A percentile compares a stretch with the other conserved stretches of the same genome.
phyloP scores from a whole-genome alignment of 2,888 invertebrate genomes.

The Rhagophthalmus giganteus region DNA sequence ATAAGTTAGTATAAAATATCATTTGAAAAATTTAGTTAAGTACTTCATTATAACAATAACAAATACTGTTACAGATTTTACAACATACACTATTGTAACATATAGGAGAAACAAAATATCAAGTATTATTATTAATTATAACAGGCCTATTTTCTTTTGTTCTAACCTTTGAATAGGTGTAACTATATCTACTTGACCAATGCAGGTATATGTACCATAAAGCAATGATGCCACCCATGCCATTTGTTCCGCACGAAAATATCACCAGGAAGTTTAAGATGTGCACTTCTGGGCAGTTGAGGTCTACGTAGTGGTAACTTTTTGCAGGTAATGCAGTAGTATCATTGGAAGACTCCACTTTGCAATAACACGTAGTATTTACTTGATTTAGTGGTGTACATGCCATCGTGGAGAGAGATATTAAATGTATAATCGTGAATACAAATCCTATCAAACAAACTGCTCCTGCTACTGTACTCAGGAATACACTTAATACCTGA shows the following conservation, averaged over 20 bases:
- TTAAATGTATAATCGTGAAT: conserved; percentile 53
- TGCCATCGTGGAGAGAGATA: conserved; percentile 49
- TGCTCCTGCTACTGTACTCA: conserved; percentile 50
- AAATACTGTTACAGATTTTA: conserved; percentile 11
- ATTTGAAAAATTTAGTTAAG: conserved; percentile 10
- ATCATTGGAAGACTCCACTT: conserved; percentile 34
- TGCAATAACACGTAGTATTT: conserved; percentile 54
- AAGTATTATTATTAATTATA: conserved; percentile 33
- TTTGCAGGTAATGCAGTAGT: conserved; percentile 32
- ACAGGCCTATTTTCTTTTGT: conserved; percentile 45
- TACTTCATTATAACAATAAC: conserved; percentile 10
- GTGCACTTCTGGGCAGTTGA: conserved; percentile 55
- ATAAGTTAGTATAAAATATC: conserved; percentile 10
- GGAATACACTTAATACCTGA: conserved; percentile 53
- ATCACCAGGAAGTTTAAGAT: conserved; percentile 52
- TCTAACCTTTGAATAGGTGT: conserved; percentile 50
- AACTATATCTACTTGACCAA: conserved; percentile 53
- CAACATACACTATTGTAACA: too few relatives aligned
- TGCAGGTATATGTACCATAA: conserved; percentile 56
- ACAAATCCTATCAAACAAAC: conserved; percentile 51
- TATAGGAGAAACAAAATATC: conserved; percentile 1
- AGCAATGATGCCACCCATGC: conserved; percentile 50
- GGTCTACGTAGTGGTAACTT: conserved; percentile 54
- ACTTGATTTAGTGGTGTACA: conserved; percentile 52
- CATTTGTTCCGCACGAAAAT: conserved; percentile 51